These are phyloP conservation scores for Scortum barcoo DNA, from an alignment of 2,113 vertebrate genomes.

Conservation along the genomic window DNA sequence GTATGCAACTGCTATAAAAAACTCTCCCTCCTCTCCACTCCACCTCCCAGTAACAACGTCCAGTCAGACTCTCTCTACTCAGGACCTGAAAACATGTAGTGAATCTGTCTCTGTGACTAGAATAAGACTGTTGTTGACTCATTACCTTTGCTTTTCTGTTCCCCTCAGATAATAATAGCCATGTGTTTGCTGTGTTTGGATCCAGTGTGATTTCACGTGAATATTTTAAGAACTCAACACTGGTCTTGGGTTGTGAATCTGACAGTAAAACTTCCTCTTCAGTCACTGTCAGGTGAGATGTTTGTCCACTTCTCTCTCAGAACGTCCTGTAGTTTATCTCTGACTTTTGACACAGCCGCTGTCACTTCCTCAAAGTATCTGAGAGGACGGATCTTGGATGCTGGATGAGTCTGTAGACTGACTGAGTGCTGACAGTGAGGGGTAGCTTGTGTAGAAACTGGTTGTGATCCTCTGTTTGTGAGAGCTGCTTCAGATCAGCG, in stretches of 20 bases:
- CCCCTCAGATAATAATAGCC: neutral
- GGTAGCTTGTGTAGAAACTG: too few species aligned
- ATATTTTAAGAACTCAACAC: constrained; percentile 27
- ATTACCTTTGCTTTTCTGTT: neutral
- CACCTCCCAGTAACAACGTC: constrained; percentile 41
- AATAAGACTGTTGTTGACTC: neutral
- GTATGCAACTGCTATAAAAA: constrained; percentile 4
- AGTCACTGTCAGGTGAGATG: too few species aligned
- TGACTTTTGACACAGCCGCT: too few species aligned
- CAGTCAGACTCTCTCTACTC: constrained; percentile 37
- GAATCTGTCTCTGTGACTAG: constrained; percentile 35
- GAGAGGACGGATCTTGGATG: too few species aligned
- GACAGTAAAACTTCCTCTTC: neutral
- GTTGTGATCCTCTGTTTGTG: too few species aligned
- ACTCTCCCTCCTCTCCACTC: neutral
- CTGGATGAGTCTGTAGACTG: too few species aligned
- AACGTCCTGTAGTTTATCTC: too few species aligned
- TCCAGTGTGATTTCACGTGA: constrained; percentile 26
- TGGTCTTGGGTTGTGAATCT: constrained; percentile 12
- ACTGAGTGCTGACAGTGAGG: too few species aligned
- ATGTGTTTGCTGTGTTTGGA: constrained; percentile 5
- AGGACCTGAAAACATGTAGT: neutral
- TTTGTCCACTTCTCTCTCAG: too few species aligned
- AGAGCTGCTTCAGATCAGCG: too few species aligned
- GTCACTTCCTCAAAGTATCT: too few species aligned